Evolutionary conservation across 2,888 invertebrate species (phyloP), one percentile per base, ranked within the genome.

Genomic region (Leuctra nigra): DNA sequence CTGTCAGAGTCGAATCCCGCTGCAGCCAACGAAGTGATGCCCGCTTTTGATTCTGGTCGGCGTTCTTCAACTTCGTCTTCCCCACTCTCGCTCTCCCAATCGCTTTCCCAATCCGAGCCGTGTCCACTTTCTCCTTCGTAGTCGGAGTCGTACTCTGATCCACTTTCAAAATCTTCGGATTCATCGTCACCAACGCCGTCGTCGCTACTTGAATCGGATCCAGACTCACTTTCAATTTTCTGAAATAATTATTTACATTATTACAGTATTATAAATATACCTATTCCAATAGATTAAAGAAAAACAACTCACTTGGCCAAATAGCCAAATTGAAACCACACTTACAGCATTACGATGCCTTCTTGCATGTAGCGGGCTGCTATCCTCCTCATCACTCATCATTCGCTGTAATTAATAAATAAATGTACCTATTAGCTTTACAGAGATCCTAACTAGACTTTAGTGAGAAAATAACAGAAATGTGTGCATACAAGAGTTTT

Each of bases 371-470:
- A 20, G 6, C 7, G 44, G 44, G n/a, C 44, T 18, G 18, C 44
- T 44, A 18, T 23, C 44, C 20, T 35, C 50, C 44, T 73, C 74
- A 44, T 76, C 77, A 63, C 77, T 80, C 61, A 75, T 73, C 60
- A 80, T 70, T 66, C 76, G 77, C 81, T 82, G 70, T 61, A 76
- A 75, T 55, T 47, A 33, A 56, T 18, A 54, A 47, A 22, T 33
- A 35, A 48, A 29, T 29, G 11, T 29, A 29, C 7, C 11, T 29
- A n/a, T n/a, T 29, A 29, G 29, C 11, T 29, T 29, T 6, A n/a
- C n/a, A 29, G 11, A 29, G 11, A 29, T 29, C 11, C 29, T 7
- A 7, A 29, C 29, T n/a, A n/a, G n/a, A n/a, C n/a, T n/a, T n/a
- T n/a, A n/a, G n/a, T n/a, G n/a, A n/a, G n/a, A n/a, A n/a, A n/a